phyloP scores from a whole-genome alignment of 2,113 vertebrate species.

The Pristiophorus japonicus region DNA sequence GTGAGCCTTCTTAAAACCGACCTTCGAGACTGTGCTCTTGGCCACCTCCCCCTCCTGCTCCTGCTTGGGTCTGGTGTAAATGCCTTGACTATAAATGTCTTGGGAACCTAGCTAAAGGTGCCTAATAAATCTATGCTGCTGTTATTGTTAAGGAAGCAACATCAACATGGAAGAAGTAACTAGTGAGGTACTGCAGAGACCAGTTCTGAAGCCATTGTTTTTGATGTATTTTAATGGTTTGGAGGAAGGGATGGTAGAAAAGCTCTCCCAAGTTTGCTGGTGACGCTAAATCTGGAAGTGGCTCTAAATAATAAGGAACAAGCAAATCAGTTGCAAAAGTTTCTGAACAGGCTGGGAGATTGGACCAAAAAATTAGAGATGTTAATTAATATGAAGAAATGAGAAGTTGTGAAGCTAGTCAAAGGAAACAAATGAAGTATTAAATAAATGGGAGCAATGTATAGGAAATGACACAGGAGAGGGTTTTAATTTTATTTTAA shows the following conservation, averaged over 20 bases:
- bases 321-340: not conserved
- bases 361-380: not conserved
- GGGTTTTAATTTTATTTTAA: too few relatives aligned
- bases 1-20: not conserved
- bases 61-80: not conserved
- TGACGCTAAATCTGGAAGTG: not conserved
- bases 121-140: not conserved
- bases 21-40: not conserved
- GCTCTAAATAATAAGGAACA: not conserved
- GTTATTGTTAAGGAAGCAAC: not conserved
- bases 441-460: not conserved
- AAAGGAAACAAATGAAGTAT: not conserved
- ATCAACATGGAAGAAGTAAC: not conserved
- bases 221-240: not conserved
- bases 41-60: not conserved
- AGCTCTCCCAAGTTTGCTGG: not conserved
- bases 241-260: not conserved
- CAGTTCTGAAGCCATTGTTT: not conserved
- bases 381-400: too few relatives aligned
- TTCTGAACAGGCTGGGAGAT: not conserved
- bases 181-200: not conserved
- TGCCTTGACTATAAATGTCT: not conserved
- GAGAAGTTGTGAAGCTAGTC: not conserved
- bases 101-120: not conserved
- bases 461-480: not conserved